Conservation (phyloP, 2,113 vertebrate species). For the Daubentonia madagascariensis region DNA sequence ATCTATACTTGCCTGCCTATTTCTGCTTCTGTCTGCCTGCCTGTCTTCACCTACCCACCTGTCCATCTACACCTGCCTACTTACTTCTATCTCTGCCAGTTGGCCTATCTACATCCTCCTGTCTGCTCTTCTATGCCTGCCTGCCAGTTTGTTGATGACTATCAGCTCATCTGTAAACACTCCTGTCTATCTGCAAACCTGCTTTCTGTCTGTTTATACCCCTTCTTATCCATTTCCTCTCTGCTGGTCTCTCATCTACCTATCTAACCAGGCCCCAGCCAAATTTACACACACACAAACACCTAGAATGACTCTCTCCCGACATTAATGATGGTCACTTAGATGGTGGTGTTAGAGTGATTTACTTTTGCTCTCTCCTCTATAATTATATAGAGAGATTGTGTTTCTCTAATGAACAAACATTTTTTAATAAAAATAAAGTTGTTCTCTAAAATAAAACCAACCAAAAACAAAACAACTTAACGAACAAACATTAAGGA, state of each 20-base stretch:
- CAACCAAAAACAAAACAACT: not conserved
- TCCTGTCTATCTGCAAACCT: not conserved
- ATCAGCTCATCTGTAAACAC: not conserved
- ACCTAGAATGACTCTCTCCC: not conserved
- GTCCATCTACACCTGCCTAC: not conserved
- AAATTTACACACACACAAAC: not conserved
- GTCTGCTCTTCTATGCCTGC: not conserved
- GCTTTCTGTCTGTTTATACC: not conserved
- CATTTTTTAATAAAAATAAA: not conserved
- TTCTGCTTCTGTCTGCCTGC: not conserved
- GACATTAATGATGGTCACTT: not conserved
- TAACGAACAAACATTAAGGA: not conserved
- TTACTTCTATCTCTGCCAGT: not conserved
- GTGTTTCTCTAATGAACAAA: not conserved
- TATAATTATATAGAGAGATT: not conserved
- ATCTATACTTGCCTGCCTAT: not conserved
- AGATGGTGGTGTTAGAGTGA: not conserved
- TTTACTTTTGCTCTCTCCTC: not conserved
- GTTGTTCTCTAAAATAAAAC: not conserved
- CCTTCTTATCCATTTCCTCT: not conserved
- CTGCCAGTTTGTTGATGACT: not conserved
- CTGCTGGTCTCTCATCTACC: not conserved
- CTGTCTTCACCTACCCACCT: not conserved
- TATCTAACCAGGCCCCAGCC: not conserved
- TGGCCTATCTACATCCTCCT: not conserved